A percentile compares a stretch with the other conserved stretches of the same genome.
These are phyloP conservation scores for Rhamnusium bicolor DNA, from an alignment of 2,888 invertebrate genomes.

Conservation along the genomic window DNA sequence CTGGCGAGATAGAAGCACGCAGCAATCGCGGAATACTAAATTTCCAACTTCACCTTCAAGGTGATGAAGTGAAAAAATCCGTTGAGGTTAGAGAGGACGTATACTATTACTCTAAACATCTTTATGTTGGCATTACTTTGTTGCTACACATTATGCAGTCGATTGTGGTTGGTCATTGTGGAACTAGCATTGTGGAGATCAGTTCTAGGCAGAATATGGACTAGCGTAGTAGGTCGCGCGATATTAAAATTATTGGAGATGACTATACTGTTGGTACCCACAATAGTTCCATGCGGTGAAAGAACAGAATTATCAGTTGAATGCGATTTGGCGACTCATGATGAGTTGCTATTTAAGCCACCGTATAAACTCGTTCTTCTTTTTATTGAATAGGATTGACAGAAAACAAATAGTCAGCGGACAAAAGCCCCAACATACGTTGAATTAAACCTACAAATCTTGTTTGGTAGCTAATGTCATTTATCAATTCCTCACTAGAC, in stretches of 20 bases:
- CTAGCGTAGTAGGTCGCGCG: constrained; percentile 70
- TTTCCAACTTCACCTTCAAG: too few species aligned
- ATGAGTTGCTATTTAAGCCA: constrained; percentile 74
- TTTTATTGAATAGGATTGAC: too few species aligned
- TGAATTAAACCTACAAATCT: too few species aligned
- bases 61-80: too few species aligned
- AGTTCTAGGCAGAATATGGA: constrained; percentile 71
- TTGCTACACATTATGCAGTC: constrained; percentile 71
- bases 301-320: constrained; percentile 74
- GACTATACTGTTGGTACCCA: constrained; percentile 76
- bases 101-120: too few species aligned
- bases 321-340: constrained; percentile 70
- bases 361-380: constrained; percentile 70
- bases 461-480: too few species aligned
- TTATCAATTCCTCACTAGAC: too few species aligned
- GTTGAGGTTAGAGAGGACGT: too few species aligned
- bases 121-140: constrained; percentile 67
- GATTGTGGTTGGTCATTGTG: constrained; percentile 72
- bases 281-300: constrained; percentile 76
- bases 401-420: too few species aligned
- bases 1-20: too few species aligned
- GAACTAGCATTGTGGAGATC: constrained; percentile 72
- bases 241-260: constrained; percentile 72
- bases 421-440: too few species aligned
- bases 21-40: too few species aligned